Evolutionary conservation across 2,113 vertebrate species (phyloP).

Genomic region (Rhombomys opimus): DNA sequence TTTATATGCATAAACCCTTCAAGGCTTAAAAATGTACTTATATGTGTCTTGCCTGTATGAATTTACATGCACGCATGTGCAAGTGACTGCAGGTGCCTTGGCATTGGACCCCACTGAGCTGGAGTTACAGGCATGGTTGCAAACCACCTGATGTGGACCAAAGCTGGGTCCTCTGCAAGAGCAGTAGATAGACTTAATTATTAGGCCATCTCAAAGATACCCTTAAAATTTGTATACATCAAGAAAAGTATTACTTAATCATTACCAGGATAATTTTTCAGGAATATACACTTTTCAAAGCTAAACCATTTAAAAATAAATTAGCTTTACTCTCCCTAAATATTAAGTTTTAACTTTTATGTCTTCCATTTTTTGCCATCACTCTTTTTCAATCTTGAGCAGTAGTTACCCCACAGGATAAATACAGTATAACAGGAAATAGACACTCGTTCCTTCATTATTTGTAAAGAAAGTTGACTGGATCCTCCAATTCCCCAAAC

Average conservation of each 20-base stretch:
- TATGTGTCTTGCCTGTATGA: neutral
- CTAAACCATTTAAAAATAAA: constrained; percentile 22
- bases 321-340: neutral
- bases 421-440: neutral
- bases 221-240: neutral
- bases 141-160: neutral
- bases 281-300: constrained; percentile 3
- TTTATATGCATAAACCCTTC: constrained; percentile 15
- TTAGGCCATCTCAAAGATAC: neutral
- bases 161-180: neutral
- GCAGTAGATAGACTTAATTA: neutral
- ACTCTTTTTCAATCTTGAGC: neutral
- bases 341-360: constrained; percentile 18
- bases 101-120: neutral
- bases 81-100: neutral
- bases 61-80: neutral
- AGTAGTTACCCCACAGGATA: neutral
- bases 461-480: neutral
- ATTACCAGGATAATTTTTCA: constrained; percentile 38
- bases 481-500: neutral
- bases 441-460: neutral
- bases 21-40: neutral
- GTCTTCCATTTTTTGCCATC: neutral
- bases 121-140: neutral
- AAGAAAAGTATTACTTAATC: neutral